phyloP scores from a whole-genome alignment of 2,888 invertebrate genomes.

The Meiosimyza decipiens region DNA sequence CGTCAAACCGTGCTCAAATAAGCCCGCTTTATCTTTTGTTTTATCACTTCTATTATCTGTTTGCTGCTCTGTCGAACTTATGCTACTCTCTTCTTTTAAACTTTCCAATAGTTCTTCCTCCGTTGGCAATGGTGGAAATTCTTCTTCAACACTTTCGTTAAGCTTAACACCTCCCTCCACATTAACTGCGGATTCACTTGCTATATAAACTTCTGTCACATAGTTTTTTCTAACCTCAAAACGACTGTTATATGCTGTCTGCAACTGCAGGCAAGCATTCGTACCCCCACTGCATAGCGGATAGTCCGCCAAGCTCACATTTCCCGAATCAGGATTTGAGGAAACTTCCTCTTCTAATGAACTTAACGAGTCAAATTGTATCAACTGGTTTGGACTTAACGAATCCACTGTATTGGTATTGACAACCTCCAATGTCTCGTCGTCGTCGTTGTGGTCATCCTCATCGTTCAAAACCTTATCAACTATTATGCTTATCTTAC shows the following conservation, averaged over 20 bases:
- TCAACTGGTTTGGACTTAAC: constrained; percentile 33
- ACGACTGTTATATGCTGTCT: constrained; percentile 58
- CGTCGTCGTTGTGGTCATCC: neutral
- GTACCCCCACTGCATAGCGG: constrained; percentile 51
- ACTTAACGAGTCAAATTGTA: constrained; percentile 59
- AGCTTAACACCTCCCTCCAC: constrained; percentile 29
- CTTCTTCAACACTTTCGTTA: constrained; percentile 30
- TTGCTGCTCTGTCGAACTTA: neutral
- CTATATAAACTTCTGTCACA: constrained; percentile 56
- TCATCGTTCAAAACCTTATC: constrained; percentile 43
- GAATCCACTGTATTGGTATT: neutral
- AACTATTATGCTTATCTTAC: constrained; percentile 59
- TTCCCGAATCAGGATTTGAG: constrained; percentile 65
- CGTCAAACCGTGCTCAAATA: too few species aligned
- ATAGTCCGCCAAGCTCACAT: constrained; percentile 63
- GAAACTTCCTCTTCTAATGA: constrained; percentile 50
- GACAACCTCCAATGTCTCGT: neutral
- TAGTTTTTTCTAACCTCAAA: constrained; percentile 60
- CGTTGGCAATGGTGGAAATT: constrained; percentile 57
- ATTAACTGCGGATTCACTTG: neutral
- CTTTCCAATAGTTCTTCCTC: constrained; percentile 56
- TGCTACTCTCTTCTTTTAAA: constrained; percentile 47
- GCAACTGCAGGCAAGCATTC: constrained; percentile 58
- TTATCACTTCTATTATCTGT: constrained; percentile 38
- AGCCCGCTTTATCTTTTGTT: constrained; percentile 15